These are phyloP conservation scores for Oryzias melastigma DNA, from an alignment of 2,113 vertebrate species.

Conservation along the genomic window DNA sequence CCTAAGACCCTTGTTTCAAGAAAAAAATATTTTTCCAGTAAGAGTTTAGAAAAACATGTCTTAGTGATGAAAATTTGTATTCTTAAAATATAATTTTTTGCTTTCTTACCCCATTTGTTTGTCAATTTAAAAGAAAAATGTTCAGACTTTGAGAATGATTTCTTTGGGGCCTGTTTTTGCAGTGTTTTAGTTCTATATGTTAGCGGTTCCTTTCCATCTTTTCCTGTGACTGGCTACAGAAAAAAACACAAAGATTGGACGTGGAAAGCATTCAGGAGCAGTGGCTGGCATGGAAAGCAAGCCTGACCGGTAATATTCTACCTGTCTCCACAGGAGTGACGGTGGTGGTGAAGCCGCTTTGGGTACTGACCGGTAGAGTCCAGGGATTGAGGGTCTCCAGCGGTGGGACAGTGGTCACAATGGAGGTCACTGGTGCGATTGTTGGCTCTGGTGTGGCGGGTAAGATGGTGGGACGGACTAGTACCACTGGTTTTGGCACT, in stretches of 20 bases:
- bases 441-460: slow-evolving; percentile 33
- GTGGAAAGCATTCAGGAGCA: slow-evolving; percentile 32
- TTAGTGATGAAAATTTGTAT: too few relatives aligned
- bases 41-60: too few relatives aligned
- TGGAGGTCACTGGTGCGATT: slow-evolving; percentile 29
- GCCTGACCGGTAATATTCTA: slow-evolving; percentile 73
- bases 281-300: slow-evolving; percentile 46
- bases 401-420: slow-evolving; percentile 36
- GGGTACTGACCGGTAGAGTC: slow-evolving; percentile 73
- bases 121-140: too few relatives aligned
- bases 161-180: too few relatives aligned
- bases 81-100: too few relatives aligned
- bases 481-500: slow-evolving; percentile 25
- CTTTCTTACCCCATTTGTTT: too few relatives aligned
- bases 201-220: neutral
- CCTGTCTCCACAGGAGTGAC: slow-evolving; percentile 76
- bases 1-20: too few relatives aligned
- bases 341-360: slow-evolving; percentile 71
- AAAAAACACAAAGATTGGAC: slow-evolving; percentile 25
- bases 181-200: neutral
- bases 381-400: slow-evolving; percentile 50
- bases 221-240: neutral
- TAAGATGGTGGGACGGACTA: slow-evolving; percentile 14
- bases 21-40: too few relatives aligned
- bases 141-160: too few relatives aligned